A percentile compares a stretch with the other conserved stretches of the same genome.
Conservation (phyloP, 2,888 invertebrate species). For the Lapara coniferarum region DNA sequence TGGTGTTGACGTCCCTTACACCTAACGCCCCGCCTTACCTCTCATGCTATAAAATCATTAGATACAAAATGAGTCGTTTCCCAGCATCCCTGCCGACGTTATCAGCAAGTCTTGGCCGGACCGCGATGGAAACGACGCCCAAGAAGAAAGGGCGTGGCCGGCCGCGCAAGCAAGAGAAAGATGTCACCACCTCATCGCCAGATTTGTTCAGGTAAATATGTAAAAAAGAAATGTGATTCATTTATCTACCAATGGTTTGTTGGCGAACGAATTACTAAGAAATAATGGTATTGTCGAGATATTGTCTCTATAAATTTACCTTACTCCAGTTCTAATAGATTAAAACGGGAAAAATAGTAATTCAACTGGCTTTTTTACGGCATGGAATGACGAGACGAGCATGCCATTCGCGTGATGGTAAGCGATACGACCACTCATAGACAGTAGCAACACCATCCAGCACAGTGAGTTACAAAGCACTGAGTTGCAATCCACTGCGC, state of each 20-base stretch:
- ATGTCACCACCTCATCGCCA: slow-evolving; percentile 59
- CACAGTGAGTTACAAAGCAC: too few relatives aligned
- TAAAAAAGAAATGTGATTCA: background rate
- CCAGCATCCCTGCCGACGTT: slow-evolving; percentile 71
- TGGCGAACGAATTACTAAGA: too few relatives aligned
- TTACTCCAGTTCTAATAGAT: too few relatives aligned
- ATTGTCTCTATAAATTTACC: background rate
- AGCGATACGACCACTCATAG: too few relatives aligned
- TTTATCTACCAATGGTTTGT: too few relatives aligned
- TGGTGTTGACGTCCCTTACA: background rate
- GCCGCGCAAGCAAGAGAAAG: slow-evolving; percentile 73
- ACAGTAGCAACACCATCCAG: too few relatives aligned
- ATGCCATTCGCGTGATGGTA: too few relatives aligned
- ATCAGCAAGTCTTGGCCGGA: slow-evolving; percentile 68
- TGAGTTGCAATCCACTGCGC: too few relatives aligned
- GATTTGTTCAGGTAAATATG: slow-evolving; percentile 66
- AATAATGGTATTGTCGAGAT: background rate
- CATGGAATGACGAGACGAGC: too few relatives aligned
- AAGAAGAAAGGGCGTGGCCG: slow-evolving; percentile 79
- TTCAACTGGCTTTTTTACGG: too few relatives aligned
- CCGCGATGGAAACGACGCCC: slow-evolving; percentile 57
- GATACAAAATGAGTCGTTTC: slow-evolving; percentile 12
- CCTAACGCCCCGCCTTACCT: background rate
- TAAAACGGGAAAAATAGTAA: too few relatives aligned
- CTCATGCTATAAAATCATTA: background rate